Evolutionary conservation across 1,140 invertebrate genomes (phyloP).

Genomic region (Calliphora vicina): DNA sequence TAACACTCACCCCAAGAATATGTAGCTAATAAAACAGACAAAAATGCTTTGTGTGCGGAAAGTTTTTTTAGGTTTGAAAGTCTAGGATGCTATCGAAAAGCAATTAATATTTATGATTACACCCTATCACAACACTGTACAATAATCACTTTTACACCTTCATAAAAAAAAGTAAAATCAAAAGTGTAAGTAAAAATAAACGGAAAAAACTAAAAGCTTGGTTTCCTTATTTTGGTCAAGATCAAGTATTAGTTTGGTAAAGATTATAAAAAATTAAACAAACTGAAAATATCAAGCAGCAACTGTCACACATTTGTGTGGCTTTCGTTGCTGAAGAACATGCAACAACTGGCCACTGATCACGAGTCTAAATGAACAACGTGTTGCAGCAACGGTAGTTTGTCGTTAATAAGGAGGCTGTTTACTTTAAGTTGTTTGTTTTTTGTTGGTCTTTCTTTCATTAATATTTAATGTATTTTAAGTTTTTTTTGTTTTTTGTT

Average conservation of each 20-base stretch:
- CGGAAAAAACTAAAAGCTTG: neutral
- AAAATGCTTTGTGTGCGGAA: no score
- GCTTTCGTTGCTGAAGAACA: neutral
- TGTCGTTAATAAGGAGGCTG: neutral
- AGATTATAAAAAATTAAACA: neutral
- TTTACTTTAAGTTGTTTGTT: neutral
- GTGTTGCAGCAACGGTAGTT: neutral
- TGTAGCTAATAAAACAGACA: no score
- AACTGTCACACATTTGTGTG: neutral
- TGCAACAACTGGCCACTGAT: neutral
- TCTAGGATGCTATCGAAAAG: no score
- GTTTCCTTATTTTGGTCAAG: neutral
- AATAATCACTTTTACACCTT: neutral
- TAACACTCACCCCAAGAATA: no score
- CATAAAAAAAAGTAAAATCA: neutral
- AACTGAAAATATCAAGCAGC: neutral
- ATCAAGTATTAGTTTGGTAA: neutral
- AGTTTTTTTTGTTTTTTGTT: neutral
- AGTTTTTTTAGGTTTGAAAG: no score
- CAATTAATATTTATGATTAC: no score
- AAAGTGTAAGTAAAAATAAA: neutral
- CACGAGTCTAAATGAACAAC: neutral
- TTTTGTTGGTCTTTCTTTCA: neutral
- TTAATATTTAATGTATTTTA: neutral
- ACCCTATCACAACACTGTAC: neutral